A percentile compares a stretch with the other conserved stretches of the same genome.
Conservation (phyloP, 2,888 invertebrate genomes). For the Temnothorax unifasciatus region DNA sequence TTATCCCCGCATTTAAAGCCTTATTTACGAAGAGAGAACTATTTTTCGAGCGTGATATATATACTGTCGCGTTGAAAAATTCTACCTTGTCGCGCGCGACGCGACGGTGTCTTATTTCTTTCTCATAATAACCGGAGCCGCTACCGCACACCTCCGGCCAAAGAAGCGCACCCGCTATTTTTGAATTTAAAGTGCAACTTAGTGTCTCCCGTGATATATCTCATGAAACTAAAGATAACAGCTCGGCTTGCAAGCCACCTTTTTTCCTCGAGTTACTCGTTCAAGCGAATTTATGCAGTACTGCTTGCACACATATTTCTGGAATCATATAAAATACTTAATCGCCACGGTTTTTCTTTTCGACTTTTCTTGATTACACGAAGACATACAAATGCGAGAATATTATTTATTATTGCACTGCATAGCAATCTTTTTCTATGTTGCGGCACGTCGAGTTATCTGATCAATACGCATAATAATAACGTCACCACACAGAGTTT, state of each 20-base stretch:
- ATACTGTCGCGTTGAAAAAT: conserved; percentile 50
- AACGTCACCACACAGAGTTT: conserved; percentile 52
- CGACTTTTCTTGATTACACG: neutral
- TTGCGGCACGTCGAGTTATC: neutral
- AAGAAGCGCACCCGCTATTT: conserved; percentile 38
- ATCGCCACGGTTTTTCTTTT: neutral
- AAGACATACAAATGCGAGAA: neutral
- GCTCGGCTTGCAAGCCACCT: conserved; percentile 21
- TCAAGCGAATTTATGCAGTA: conserved; percentile 35
- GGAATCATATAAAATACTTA: conserved; percentile 21
- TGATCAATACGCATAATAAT: conserved; percentile 51
- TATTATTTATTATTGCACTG: conserved; percentile 6
- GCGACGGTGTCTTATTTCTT: conserved; percentile 51
- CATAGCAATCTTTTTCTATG: neutral
- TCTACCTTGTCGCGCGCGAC: neutral
- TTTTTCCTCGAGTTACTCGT: conserved; percentile 33
- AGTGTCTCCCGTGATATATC: conserved; percentile 50
- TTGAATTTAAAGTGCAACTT: conserved; percentile 58
- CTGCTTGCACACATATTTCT: neutral
- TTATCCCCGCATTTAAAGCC: conserved; percentile 18
- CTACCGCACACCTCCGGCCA: conserved; percentile 31
- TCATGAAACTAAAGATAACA: conserved; percentile 54
- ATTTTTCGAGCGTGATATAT: conserved; percentile 37
- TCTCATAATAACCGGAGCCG: conserved; percentile 47
- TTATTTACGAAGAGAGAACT: conserved; percentile 22